phyloP scores from a whole-genome alignment of 2,888 invertebrate species.

The Hydropsyche betteni region DNA sequence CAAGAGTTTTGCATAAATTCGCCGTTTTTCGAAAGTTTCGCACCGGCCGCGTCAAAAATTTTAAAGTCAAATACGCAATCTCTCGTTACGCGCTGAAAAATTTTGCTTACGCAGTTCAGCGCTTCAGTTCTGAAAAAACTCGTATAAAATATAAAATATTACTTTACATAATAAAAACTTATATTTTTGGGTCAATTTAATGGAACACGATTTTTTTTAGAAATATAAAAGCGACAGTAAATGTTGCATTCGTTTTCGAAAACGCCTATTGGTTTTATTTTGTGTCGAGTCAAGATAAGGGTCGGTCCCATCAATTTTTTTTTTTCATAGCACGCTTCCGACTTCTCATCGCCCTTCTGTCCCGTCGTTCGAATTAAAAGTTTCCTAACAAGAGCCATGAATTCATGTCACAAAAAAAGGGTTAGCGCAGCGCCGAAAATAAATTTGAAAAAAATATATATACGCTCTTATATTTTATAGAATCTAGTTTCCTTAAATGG shows the following conservation, averaged over 20 bases:
- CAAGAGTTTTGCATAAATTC: constrained; percentile 23
- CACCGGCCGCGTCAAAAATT: too few species aligned
- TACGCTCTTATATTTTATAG: neutral
- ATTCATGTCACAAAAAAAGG: constrained; percentile 21
- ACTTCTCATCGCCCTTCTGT: neutral
- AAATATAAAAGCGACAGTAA: constrained; percentile 34
- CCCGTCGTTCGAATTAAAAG: constrained; percentile 26
- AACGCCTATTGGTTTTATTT: constrained; percentile 47
- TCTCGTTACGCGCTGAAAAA: too few species aligned
- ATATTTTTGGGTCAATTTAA: too few species aligned
- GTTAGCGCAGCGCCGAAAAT: constrained; percentile 15
- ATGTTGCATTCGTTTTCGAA: constrained; percentile 42
- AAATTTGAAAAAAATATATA: neutral
- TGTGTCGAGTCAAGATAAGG: constrained; percentile 44
- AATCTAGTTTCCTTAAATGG: neutral
- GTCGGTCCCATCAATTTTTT: constrained; percentile 24
- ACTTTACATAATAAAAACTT: too few species aligned
- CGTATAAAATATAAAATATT: too few species aligned
- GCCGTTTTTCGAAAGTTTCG: neutral
- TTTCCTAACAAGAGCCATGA: constrained; percentile 26
- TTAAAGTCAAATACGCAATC: too few species aligned
- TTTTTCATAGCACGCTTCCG: neutral
- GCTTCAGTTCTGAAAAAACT: too few species aligned
- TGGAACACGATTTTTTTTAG: too few species aligned
- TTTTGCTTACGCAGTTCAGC: too few species aligned